Conservation (phyloP, 2,888 invertebrate species). For the Caenorhabditis imperialis region DNA sequence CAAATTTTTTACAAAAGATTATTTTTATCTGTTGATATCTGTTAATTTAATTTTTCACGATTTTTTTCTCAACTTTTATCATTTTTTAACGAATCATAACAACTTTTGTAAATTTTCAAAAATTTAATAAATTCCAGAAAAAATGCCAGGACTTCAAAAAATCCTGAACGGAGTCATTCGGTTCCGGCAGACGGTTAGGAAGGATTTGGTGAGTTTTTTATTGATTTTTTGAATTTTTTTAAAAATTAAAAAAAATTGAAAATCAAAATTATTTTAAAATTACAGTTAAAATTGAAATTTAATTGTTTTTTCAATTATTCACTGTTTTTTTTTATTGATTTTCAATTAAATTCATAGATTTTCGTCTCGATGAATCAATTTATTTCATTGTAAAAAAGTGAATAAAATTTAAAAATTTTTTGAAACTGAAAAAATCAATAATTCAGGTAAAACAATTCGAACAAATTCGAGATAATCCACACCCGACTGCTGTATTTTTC, state of each 20-base stretch:
- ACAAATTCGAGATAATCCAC: slow-evolving; percentile 89
- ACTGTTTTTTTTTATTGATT: no score
- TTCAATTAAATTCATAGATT: no score
- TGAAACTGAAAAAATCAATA: not conserved
- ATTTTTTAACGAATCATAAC: slow-evolving; percentile 2
- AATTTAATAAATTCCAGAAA: slow-evolving; percentile 10
- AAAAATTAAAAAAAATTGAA: no score
- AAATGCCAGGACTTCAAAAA: slow-evolving; percentile 70
- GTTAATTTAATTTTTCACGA: slow-evolving; percentile 1
- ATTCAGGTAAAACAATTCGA: slow-evolving; percentile 87
- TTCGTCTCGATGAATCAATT: no score
- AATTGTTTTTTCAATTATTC: no score
- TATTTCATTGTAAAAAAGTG: no score
- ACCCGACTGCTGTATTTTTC: slow-evolving; percentile 97
- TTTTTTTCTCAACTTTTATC: not conserved
- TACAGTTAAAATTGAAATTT: no score
- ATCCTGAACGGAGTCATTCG: slow-evolving; percentile 74
- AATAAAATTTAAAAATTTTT: slow-evolving; percentile 4
- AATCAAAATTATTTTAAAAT: not conserved
- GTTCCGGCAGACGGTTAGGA: slow-evolving; percentile 73
- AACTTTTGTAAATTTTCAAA: slow-evolving; percentile 2
- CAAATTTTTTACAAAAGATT: no score
- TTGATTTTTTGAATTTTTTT: no score
- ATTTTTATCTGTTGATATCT: no score
- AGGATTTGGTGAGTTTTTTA: slow-evolving; percentile 63